A percentile compares a stretch with the other conserved stretches of the same genome.
Evolutionary conservation across 1,140 invertebrate genomes (phyloP).

Genomic region (Drosophila ananassae): DNA sequence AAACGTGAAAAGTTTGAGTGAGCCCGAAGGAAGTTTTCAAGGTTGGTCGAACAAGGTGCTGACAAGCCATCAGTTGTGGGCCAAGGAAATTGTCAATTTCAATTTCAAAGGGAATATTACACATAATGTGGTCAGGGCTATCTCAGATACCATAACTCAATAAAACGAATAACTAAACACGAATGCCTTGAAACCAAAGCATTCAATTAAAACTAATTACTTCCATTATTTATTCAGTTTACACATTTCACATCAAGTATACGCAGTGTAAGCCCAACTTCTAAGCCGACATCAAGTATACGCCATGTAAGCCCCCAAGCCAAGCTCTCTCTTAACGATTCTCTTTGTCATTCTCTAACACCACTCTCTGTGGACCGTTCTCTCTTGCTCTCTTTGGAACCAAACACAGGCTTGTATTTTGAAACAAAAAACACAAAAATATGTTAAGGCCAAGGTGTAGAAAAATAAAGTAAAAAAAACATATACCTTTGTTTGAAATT

Average conservation of each 20-base stretch:
- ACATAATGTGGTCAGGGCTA: background rate
- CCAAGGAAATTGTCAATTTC: background rate
- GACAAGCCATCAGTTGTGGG: constrained; percentile 19
- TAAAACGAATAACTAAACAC: background rate
- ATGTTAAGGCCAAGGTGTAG: background rate
- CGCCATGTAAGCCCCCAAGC: constrained; percentile 15
- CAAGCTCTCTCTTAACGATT: constrained; percentile 12
- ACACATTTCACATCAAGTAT: constrained; percentile 12
- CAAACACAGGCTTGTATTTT: background rate
- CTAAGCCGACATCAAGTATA: constrained; percentile 17
- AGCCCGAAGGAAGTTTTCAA: constrained; percentile 47
- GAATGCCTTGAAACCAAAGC: background rate
- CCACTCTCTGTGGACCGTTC: background rate
- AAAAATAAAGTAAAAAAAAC: constrained; percentile 1
- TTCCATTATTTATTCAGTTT: background rate
- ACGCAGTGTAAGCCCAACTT: background rate
- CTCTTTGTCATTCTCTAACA: background rate
- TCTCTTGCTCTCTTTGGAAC: background rate
- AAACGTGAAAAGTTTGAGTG: constrained; percentile 43
- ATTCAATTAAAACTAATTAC: background rate
- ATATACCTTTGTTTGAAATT: background rate
- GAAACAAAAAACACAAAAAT: constrained; percentile 8
- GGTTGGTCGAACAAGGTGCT: constrained; percentile 49
- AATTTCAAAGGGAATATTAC: background rate
- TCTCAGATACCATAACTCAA: background rate